Conservation (phyloP, 2,888 invertebrate genomes). For the Euspilapteryx auroguttella region DNA sequence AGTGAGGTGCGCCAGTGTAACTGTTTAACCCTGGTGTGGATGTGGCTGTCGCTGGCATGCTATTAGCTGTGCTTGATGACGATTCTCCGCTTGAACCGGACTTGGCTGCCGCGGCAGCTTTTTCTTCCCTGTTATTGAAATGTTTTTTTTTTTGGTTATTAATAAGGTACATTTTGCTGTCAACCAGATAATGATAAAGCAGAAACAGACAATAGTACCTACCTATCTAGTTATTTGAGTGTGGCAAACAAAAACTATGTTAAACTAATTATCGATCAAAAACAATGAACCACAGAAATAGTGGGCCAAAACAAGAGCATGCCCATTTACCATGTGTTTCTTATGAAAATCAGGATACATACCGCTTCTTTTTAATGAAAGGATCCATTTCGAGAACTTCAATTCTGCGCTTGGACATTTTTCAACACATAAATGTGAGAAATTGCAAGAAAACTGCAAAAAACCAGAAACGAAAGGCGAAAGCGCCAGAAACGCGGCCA, state of each 20-base stretch:
- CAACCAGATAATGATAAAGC: too few relatives aligned
- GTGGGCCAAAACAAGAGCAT: slow-evolving; percentile 9
- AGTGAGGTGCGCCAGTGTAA: slow-evolving; percentile 80
- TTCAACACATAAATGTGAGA: slow-evolving; percentile 21
- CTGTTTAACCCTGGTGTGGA: slow-evolving; percentile 69
- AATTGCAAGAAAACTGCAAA: slow-evolving; percentile 12
- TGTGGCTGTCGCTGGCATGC: slow-evolving; percentile 29
- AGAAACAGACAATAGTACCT: too few relatives aligned
- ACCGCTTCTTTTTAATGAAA: slow-evolving; percentile 78
- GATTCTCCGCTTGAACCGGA: slow-evolving; percentile 27
- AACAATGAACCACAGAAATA: not conserved
- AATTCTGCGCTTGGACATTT: slow-evolving; percentile 83
- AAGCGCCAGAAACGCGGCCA: slow-evolving; percentile 20
- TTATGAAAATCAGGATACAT: slow-evolving; percentile 13
- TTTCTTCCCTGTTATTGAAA: slow-evolving; percentile 55
- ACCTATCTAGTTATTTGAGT: too few relatives aligned
- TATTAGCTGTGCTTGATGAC: slow-evolving; percentile 18
- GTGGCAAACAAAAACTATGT: too few relatives aligned
- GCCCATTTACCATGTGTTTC: slow-evolving; percentile 20
- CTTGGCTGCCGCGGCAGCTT: slow-evolving; percentile 45
- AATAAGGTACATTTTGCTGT: too few relatives aligned
- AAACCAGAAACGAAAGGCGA: slow-evolving; percentile 16
- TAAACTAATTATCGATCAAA: not conserved
- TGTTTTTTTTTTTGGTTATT: slow-evolving; percentile 2
- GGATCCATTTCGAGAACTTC: slow-evolving; percentile 88